Base-by-base conservation (phyloP, 1,140 invertebrate genomes). In the Laupala kohalensis region DNA sequence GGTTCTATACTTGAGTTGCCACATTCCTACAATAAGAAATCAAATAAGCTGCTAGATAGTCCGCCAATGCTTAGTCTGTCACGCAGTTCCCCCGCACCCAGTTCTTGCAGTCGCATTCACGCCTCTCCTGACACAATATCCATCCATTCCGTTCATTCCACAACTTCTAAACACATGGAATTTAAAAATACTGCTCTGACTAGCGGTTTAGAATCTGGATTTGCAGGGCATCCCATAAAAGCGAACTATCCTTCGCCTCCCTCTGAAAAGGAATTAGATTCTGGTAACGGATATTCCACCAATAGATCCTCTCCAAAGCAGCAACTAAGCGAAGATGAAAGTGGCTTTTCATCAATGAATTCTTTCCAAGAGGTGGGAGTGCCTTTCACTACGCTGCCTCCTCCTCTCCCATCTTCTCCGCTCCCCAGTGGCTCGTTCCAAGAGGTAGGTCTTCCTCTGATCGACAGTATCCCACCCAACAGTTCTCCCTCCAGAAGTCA, bases 321-420 rank as follows among this genome's bases (percentile, higher is more conserved):
- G n/a, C 81, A 81, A 64, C 84, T 78, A 71, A 85, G 85, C 74
- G 90, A 92, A 76, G 90, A 91, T 74, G 90, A 92, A 76, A 92
- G 90, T 76, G 91, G 91, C 15, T 92, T 92, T 78, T 92, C 90
- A 15, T 92, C 90, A 3, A 89, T 92, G 81, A 91, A 87, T 78
- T 92, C 90, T 4, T 92, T 92, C 75, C 90, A 92, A 78, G 90
- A 91, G 75, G 85, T 90, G 25, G 89, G 89, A 3, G 79, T 90
- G 72, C 89, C 89, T 0, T 77, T 83, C 13, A 73, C 30, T 67
- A 73, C 67, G 69, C 72, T 29, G 67, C 73, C 69, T 70, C 73
- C n/a, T 74, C 76, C 71, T 9, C 75, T 74, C 0, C 75, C 77
- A 0, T 73, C 75, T 12, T 13, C 69, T 24, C 71, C 73, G 9